Evolutionary conservation across 1,140 invertebrate genomes (phyloP), one percentile per base, ranked within the genome.

Genomic region (Battus philenor): DNA sequence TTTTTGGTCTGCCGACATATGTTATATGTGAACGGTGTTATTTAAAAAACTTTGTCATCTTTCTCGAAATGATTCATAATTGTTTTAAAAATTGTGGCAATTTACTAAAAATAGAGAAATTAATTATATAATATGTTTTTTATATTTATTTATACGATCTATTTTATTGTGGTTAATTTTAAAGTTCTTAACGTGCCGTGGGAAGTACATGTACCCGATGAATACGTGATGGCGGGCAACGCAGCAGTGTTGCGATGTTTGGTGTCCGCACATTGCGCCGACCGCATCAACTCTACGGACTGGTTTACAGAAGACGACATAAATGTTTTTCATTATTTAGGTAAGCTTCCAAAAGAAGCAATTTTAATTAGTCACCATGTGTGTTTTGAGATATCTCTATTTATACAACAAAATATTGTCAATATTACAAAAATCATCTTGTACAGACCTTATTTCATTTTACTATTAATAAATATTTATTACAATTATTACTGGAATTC

Each of bases 181-280:
- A 31, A 87, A 97, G 95, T 95, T 63, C 89, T 96, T 48, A 93
- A 93, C 68, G 91, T 94, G 68, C 91, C 93, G 65, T 96, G 95
- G 87, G 93, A 95, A 63, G 92, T 96, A 22, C 91, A 94, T 81
- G 94, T 96, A 44, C 92, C 93, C 60, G 94, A 97, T 69, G 93
- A 94, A 65, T 95, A 95, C 84, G 94, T 95, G 49, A 93, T 95
- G 68, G 89, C 90, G 39, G 95, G 95, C 20, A 97, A 97, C 82
- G 93, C 94, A 13, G 95, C 93, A 0, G 90, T 96, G 27, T 87
- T 97, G 34, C 91, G 92, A 56, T 97, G 96, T 80, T 91, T 94
- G 66, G 94, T 97, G 64, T 94, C 96, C 15, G 90, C 91, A 52
- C 96, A 95, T 79, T 94, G 95, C 69, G 90, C 91, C 50, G 95